Base-by-base conservation (phyloP, 2,888 invertebrate genomes). In the Ligdia adustata region DNA sequence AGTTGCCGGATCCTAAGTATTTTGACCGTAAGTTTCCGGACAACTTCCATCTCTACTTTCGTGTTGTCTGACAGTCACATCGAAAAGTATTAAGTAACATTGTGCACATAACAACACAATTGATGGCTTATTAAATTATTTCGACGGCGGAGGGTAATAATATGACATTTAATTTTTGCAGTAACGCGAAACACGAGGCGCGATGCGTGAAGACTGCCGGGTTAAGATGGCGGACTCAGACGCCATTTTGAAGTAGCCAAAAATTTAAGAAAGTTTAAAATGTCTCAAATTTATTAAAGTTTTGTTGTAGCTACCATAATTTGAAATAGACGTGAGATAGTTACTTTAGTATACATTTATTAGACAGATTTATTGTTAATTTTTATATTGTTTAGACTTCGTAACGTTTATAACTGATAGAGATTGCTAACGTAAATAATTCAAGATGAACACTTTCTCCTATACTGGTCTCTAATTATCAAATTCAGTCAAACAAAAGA, bases 91-190 rank as follows among this genome's bases (percentile, higher is more conserved):
- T 57, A 50, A 45, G 48, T 55, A 49, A 55, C 52, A 43, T 48
- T 40, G 39, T 11, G 29, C 32, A 44, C 24, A 57, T 61, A 47
- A 49, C 31, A 33, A 47, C 49, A 33, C 54, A 62, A 63, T 63
- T 66, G 60, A 65, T 61, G 60, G 56, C 47, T 46, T 56, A 47
- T 69, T 65, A 62, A 65, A 55, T 47, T 53, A 62, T 63, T 66
- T 64, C 62, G 64, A 60, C 54, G 44, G 63, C 66, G 58, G 64
- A 58, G 46, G 60, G 56, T 60, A 62, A 52, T 56, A 50, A 57
- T 46, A 48, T 14, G 50, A 39, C 31, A 56, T 60, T 60, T 65
- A 64, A 69, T 65, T 63, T 59, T 41, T 9, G 14, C 47, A 34
- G 53, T 34, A 43, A 35, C 43, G 53, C 20, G 24, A 55, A 43